Percentiles rank a stretch among this genome's conserved stretches.
Evolutionary conservation across 2,888 invertebrate species (phyloP).

Genomic region (Periphyllus acericola): DNA sequence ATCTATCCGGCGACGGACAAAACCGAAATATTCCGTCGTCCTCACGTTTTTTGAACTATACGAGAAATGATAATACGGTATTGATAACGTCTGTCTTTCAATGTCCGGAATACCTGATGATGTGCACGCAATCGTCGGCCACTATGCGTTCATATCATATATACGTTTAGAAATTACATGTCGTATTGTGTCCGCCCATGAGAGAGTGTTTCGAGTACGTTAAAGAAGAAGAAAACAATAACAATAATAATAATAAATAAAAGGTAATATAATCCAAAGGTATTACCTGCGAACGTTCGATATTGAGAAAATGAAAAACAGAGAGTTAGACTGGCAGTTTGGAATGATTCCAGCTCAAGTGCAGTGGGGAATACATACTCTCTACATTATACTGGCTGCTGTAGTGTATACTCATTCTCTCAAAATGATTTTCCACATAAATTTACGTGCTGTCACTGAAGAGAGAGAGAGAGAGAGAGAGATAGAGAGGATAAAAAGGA

Average conservation of each 20-base stretch:
- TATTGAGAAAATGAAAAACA: slow-evolving; percentile 41
- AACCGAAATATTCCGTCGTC: no score
- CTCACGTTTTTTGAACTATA: no score
- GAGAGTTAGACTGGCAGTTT: slow-evolving; percentile 30
- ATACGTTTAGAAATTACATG: no score
- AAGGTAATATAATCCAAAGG: slow-evolving; percentile 5
- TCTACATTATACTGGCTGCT: neutral
- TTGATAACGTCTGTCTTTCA: no score
- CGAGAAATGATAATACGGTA: no score
- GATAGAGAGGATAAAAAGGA: neutral
- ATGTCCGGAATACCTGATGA: no score
- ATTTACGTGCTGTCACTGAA: neutral
- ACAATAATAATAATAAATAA: slow-evolving; percentile 6
- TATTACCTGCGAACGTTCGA: slow-evolving; percentile 27
- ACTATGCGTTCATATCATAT: no score
- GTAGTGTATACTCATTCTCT: neutral
- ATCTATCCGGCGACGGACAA: no score
- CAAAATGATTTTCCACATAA: slow-evolving; percentile 35
- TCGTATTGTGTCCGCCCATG: no score
- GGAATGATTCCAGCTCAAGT: slow-evolving; percentile 37
- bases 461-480: neutral
- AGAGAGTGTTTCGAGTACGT: neutral
- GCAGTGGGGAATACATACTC: neutral
- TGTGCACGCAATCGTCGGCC: no score
- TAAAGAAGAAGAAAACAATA: neutral